A percentile compares a stretch with the other conserved stretches of the same genome.
Conservation (phyloP, 2,797 vertebrate species). For the Botia almorhae region DNA sequence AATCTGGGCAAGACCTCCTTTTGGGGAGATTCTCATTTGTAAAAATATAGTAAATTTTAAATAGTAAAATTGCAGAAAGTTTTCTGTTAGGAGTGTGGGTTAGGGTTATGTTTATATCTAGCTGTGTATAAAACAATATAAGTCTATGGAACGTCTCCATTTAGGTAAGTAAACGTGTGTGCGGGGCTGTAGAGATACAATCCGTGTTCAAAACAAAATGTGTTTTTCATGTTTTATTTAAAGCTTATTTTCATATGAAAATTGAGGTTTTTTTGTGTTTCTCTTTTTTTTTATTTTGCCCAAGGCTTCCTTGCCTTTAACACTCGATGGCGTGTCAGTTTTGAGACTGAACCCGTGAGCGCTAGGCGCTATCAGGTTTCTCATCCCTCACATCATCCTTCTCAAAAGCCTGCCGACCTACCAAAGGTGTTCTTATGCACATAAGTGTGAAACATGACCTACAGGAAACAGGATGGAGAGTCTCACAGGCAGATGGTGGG, state of each 20-base stretch:
- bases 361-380: slow-evolving; percentile 21
- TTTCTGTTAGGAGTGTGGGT: too few relatives aligned
- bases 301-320: slow-evolving; percentile 28
- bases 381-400: slow-evolving; percentile 3
- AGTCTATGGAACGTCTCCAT: too few relatives aligned
- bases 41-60: too few relatives aligned
- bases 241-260: not conserved
- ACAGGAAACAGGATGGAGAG: not conserved
- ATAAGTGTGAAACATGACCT: slow-evolving; percentile 29
- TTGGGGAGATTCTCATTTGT: too few relatives aligned
- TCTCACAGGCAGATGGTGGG: not conserved
- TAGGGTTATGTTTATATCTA: too few relatives aligned
- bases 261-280: slow-evolving; percentile 16
- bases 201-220: not conserved
- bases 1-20: too few relatives aligned
- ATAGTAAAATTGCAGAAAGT: too few relatives aligned
- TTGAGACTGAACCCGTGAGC: slow-evolving; percentile 2
- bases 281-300: not conserved
- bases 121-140: too few relatives aligned
- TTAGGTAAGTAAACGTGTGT: too few relatives aligned
- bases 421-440: slow-evolving; percentile 4
- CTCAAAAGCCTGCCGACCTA: not conserved
- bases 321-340: slow-evolving; percentile 3
- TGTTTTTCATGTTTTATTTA: slow-evolving; percentile 6
- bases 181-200: too few relatives aligned